Conservation (phyloP, 2,888 invertebrate species). For the Callimorpha dominula region DNA sequence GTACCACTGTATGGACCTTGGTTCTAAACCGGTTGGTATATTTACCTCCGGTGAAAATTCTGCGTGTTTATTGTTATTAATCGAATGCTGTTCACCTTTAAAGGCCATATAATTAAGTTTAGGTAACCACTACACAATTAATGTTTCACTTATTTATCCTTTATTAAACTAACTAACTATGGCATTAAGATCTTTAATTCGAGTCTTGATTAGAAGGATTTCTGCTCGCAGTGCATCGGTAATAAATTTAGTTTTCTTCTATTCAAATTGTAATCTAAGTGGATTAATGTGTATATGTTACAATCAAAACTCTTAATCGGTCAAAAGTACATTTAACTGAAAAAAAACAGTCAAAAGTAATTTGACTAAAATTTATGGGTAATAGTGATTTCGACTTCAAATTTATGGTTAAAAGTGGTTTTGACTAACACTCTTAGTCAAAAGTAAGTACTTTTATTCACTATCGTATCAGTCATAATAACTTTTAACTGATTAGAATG, state of each 20-base stretch:
- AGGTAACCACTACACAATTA: slow-evolving; percentile 8
- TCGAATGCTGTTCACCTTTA: slow-evolving; percentile 58
- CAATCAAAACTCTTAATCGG: too few species aligned
- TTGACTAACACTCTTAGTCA: too few species aligned
- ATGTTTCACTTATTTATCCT: background rate
- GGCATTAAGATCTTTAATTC: background rate
- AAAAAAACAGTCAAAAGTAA: too few species aligned
- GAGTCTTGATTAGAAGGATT: background rate
- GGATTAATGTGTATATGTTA: background rate
- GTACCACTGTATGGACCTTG: slow-evolving; percentile 40
- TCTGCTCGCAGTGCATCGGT: background rate
- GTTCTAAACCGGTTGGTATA: slow-evolving; percentile 41
- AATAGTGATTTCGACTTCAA: too few species aligned
- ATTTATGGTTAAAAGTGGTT: too few species aligned
- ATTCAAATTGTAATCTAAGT: background rate
- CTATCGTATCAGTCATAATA: too few species aligned
- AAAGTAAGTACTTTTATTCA: too few species aligned
- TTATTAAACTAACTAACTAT: background rate
- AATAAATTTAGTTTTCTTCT: background rate
- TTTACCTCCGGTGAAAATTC: slow-evolving; percentile 44
- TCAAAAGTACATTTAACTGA: too few species aligned
- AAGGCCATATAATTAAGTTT: slow-evolving; percentile 53
- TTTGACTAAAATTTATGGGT: too few species aligned
- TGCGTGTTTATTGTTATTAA: slow-evolving; percentile 49
- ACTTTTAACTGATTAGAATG: too few species aligned